A percentile compares a stretch with the other conserved stretches of the same genome.
These are phyloP conservation scores for Caenorhabditis briggsae DNA, from an alignment of 1,140 invertebrate genomes.

Conservation along the genomic window DNA sequence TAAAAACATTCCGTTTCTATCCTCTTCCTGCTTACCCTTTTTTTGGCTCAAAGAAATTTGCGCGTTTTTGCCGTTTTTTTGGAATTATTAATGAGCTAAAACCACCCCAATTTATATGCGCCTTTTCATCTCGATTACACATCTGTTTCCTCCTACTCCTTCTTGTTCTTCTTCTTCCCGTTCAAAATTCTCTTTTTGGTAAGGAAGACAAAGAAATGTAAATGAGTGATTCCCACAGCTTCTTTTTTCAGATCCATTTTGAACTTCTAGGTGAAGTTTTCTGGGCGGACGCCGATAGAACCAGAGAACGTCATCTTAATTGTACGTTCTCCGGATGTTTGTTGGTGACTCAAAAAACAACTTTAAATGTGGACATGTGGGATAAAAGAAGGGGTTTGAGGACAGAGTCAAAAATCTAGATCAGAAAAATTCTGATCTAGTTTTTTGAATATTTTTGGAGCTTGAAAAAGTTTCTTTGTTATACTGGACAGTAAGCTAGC, in stretches of 20 bases:
- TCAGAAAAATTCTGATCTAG: too few relatives aligned
- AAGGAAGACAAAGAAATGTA: background rate
- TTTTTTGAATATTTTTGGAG: too few relatives aligned
- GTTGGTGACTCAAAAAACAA: background rate
- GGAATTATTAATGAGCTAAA: conserved; percentile 24
- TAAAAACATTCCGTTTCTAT: background rate
- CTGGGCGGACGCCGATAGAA: background rate
- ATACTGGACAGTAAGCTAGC: too few relatives aligned
- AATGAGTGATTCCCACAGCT: background rate
- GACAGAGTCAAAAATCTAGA: too few relatives aligned
- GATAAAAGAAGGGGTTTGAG: too few relatives aligned
- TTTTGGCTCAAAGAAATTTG: background rate
- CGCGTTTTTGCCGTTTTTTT: conserved; percentile 19
- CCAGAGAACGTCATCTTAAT: conserved; percentile 9
- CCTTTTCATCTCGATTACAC: conserved; percentile 1
- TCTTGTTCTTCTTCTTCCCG: background rate
- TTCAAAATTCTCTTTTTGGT: background rate
- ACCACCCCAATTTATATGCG: background rate
- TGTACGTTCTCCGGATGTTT: background rate
- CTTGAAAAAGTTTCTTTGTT: too few relatives aligned
- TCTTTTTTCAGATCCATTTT: background rate
- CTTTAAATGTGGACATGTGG: background rate
- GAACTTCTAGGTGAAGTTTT: background rate
- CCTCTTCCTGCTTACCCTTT: background rate
- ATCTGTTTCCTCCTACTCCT: conserved; percentile 20